phyloP scores from a whole-genome alignment of 35 echinoderm and acorn worm species.

The Stichopus chloronotus region DNA sequence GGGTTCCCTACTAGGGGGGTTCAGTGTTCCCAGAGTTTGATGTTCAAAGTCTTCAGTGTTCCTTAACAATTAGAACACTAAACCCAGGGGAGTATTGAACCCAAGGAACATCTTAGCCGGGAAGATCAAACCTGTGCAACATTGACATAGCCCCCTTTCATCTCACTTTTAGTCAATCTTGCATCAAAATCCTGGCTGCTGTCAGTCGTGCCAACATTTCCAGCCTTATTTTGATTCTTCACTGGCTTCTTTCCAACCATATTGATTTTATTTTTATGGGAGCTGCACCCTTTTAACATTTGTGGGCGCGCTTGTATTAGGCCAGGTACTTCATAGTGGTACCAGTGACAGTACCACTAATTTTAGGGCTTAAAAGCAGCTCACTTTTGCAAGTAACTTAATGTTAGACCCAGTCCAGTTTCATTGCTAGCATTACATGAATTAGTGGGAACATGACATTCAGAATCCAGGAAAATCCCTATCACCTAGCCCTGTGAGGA shows the following conservation, averaged over 20 bases:
- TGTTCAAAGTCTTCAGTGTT: too few relatives aligned
- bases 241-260: neutral
- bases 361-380: neutral
- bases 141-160: too few relatives aligned
- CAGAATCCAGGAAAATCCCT: neutral
- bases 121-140: too few relatives aligned
- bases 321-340: neutral
- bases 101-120: too few relatives aligned
- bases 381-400: neutral
- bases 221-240: neutral
- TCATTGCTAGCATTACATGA: neutral
- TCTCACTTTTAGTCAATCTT: neutral
- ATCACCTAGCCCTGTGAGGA: neutral
- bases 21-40: too few relatives aligned
- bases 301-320: too few relatives aligned
- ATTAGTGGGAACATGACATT: neutral
- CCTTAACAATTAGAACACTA: too few relatives aligned
- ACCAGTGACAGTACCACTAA: neutral
- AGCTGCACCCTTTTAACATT: neutral
- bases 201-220: neutral
- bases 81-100: too few relatives aligned
- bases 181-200: neutral
- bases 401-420: neutral
- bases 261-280: neutral
- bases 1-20: too few relatives aligned